A percentile compares a stretch with the other conserved stretches of the same genome.
Conservation (phyloP, 2,888 invertebrate genomes). For the Cryptus viduatorius region DNA sequence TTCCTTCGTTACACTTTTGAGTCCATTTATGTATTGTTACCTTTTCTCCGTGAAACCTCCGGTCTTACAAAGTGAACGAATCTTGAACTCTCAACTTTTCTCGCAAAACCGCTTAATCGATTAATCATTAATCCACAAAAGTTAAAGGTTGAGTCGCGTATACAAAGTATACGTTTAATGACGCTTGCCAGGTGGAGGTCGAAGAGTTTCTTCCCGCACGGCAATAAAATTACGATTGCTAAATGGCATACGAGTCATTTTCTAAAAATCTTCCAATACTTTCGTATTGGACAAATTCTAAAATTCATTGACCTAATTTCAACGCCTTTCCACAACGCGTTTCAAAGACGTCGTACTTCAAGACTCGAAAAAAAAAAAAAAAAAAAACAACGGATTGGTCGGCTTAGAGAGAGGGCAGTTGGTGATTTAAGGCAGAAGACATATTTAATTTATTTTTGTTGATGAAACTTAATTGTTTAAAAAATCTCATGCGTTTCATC, state of each 20-base stretch:
- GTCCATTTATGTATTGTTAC: background rate
- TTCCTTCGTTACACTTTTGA: slow-evolving; percentile 1
- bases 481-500: no score
- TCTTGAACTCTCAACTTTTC: background rate
- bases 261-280: background rate
- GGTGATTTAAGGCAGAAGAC: no score
- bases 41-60: background rate
- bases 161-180: background rate
- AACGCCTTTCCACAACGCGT: background rate
- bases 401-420: no score
- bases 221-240: background rate
- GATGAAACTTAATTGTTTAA: no score
- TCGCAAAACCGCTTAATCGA: background rate
- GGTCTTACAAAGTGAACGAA: background rate
- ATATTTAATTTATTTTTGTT: no score
- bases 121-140: background rate
- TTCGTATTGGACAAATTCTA: background rate
- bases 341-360: no score
- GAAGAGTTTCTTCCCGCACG: background rate
- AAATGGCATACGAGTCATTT: background rate
- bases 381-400: no score
- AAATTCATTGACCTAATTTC: background rate
- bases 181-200: slow-evolving; percentile 1
- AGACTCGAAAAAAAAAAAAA: no score
- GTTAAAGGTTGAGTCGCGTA: background rate